A percentile compares a stretch with the other conserved stretches of the same genome.
phyloP scores from a whole-genome alignment of 92 coral and sea anemone genomes.

The Palythoa grandis region DNA sequence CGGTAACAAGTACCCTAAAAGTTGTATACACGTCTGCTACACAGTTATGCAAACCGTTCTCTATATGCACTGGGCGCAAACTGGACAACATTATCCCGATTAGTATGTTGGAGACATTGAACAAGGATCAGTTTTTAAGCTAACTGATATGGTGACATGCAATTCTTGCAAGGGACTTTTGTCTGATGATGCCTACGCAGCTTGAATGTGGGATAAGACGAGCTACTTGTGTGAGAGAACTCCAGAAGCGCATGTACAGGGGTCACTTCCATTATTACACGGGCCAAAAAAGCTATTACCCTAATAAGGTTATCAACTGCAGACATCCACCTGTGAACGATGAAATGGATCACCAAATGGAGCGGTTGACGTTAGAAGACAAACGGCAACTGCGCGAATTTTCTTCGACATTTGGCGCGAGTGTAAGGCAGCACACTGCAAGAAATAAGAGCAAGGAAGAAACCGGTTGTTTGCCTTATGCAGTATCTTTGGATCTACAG shows the following conservation, averaged over 20 bases:
- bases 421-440: slow-evolving; percentile 62
- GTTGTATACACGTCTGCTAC: slow-evolving; percentile 27
- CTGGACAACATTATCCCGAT: slow-evolving; percentile 54
- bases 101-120: slow-evolving; percentile 57
- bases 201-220: slow-evolving; percentile 53
- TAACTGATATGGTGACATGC: slow-evolving; percentile 37
- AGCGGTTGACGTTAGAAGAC: slow-evolving; percentile 48
- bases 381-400: slow-evolving; percentile 44
- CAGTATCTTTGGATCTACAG: slow-evolving; percentile 45
- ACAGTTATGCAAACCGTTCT: slow-evolving; percentile 51
- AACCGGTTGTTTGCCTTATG: slow-evolving; percentile 59
- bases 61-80: slow-evolving; percentile 50
- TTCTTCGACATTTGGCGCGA: slow-evolving; percentile 45
- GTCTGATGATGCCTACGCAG: slow-evolving; percentile 60
- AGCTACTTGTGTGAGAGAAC: slow-evolving; percentile 49
- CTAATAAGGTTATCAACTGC: slow-evolving; percentile 40
- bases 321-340: slow-evolving; percentile 37
- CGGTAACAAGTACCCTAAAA: slow-evolving; percentile 51
- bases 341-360: slow-evolving; percentile 6
- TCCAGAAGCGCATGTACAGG: slow-evolving; percentile 51
- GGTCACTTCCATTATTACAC: slow-evolving; percentile 55
- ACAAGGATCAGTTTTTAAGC: slow-evolving; percentile 54
- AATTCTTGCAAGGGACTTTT: slow-evolving; percentile 61
- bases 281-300: slow-evolving; percentile 60
- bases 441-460: slow-evolving; percentile 61